Conservation (phyloP, 2,888 invertebrate genomes). For the Desoria tigrina region DNA sequence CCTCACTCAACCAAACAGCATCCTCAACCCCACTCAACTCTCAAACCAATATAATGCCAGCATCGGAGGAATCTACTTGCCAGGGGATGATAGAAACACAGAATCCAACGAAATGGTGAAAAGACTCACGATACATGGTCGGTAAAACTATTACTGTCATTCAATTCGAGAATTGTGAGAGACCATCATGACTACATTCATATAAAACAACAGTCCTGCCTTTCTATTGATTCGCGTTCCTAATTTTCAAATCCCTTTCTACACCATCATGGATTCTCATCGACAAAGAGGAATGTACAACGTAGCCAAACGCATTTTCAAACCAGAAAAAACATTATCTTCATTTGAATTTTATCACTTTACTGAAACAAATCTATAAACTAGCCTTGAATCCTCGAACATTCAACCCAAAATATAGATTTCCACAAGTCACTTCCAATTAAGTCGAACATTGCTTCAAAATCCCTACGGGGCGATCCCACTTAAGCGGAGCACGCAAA, state of each 20-base stretch:
- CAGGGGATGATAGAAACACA: neutral
- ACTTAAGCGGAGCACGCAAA: too few relatives aligned
- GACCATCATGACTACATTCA: neutral
- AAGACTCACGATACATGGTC: neutral
- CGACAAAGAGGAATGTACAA: too few relatives aligned
- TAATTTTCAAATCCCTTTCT: too few relatives aligned
- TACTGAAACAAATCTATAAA: too few relatives aligned
- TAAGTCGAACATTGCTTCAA: slow-evolving; percentile 2
- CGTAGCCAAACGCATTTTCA: too few relatives aligned
- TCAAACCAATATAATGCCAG: neutral
- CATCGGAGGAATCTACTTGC: neutral
- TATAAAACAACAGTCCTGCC: neutral
- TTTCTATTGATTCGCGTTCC: too few relatives aligned
- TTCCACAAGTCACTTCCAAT: slow-evolving; percentile 6
- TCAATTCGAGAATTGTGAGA: slow-evolving; percentile 3
- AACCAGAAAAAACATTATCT: too few relatives aligned
- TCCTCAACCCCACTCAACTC: slow-evolving; percentile 1
- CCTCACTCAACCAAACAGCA: neutral
- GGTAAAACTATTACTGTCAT: slow-evolving; percentile 20
- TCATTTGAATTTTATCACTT: too few relatives aligned
- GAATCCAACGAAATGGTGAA: neutral
- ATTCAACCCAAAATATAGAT: neutral
- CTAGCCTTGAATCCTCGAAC: too few relatives aligned
- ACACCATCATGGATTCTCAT: too few relatives aligned
- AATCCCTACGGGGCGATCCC: neutral